Evolutionary conservation across 2,113 vertebrate genomes (phyloP), one percentile per base, ranked within the genome.

Genomic region (Phalacrocorax carbo): DNA sequence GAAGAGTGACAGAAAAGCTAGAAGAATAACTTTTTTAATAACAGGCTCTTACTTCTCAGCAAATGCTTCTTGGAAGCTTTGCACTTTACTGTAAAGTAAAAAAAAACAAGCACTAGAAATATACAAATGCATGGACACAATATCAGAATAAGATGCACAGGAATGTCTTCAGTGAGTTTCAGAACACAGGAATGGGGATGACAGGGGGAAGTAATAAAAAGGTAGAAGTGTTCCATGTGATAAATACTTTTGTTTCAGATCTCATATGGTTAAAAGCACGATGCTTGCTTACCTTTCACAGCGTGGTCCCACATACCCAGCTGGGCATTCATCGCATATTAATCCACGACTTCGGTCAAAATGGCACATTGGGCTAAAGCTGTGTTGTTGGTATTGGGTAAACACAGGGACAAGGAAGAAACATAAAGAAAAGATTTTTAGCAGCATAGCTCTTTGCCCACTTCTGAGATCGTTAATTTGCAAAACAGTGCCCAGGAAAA

Each of bases 351-450:
- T 98, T 66, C 13, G 94, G 77, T 99, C 98, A 76, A 99, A 97
- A 95, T 98, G 99, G 96, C 99, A 99, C 0, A 98, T 99, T 4
- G 99, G 99, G 94, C 99, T 99, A 96, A 99, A 99, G 96, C 99
- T 99, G 68, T 70, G 92, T 96, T 93, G 97, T 82, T 95, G 96
- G 93, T 98, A 95, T 96, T 92, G 95, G 46, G 92, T 94, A 84
- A 95, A 82, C 83, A 97, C 48, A 83, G 97, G 91, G 82, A 98
- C 91, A 97, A 97, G 83, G 62, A 96, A 96, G 82, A 97, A 97
- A 82, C 78, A 97, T 6, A 98, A 66, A 95, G 48, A 97, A 77
- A 97, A 87, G 65, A 85, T 30, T 48, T 88, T 98, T 97, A 98
- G 79, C 49, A 81, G 66, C 93, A 96, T 96, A 75, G 34, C 81